A percentile compares a stretch with the other conserved stretches of the same genome.
These are phyloP conservation scores for Enteromius treurensis DNA, from an alignment of 2,797 vertebrate species.

Conservation along the genomic window DNA sequence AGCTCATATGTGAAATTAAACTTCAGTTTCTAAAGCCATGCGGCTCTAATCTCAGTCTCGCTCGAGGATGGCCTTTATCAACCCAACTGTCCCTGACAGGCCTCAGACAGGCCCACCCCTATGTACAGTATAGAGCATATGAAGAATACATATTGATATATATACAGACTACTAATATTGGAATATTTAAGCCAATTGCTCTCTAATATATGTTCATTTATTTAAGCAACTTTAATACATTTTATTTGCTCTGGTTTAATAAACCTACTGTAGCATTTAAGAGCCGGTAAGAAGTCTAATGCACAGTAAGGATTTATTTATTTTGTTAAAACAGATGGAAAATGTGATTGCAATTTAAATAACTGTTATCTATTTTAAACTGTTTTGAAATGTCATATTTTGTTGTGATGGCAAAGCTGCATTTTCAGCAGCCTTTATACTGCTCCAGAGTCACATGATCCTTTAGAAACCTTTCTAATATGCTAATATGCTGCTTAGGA, in stretches of 20 bases:
- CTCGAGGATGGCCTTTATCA: constrained; percentile 35
- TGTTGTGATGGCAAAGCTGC: neutral
- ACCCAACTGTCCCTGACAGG: constrained; percentile 22
- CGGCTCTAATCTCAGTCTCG: constrained; percentile 42
- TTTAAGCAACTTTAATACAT: neutral
- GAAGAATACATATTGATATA: neutral
- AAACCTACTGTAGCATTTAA: neutral
- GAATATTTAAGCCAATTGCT: neutral
- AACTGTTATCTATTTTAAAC: neutral
- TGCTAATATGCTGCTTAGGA: neutral
- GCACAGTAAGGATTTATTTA: neutral
- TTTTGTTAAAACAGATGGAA: neutral
- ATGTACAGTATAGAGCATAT: neutral
- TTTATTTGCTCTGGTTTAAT: neutral
- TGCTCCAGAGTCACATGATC: neutral
- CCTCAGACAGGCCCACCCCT: constrained; percentile 9
- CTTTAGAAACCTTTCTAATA: neutral
- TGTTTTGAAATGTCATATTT: neutral
- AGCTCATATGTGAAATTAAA: constrained; percentile 56
- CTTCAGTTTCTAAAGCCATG: constrained; percentile 50
- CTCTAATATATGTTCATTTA: neutral
- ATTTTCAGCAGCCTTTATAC: neutral
- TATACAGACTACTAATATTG: neutral
- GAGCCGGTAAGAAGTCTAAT: neutral
- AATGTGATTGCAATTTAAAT: neutral